Evolutionary conservation across 1,140 invertebrate species (phyloP), one percentile per base, ranked within the genome.

Genomic region (Rhyacophila brunnea): DNA sequence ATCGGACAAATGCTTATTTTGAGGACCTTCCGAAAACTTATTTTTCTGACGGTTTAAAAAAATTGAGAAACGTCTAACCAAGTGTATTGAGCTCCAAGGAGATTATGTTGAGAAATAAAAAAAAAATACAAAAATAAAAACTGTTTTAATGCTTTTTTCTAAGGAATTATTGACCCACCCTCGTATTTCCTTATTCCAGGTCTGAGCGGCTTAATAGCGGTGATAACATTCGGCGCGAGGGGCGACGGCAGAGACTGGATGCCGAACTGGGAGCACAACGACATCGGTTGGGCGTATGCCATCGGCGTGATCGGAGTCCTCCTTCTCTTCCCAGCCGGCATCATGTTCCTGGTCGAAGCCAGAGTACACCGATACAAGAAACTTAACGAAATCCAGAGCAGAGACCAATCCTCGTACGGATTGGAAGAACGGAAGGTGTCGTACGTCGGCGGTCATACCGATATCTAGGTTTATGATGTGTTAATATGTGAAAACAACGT

Each of bases 241-340:
- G 95, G 93, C 9, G 93, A 97, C 75, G 87, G 91, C 1, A 78
- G 95, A 18, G 90, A 93, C 68, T 98, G 95, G 95, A 95, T 98
- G 91, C 95, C 95, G 0, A 86, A 95, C 68, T 96, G 94, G 84
- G 92, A 97, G 67, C 91, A 95, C 68, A 98, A 98, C 76, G 88
- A 93, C 69, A 83, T 97, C n/a, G 88, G 93, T 2, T 98, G 94
- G 94, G 93, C 93, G 1, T 98, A 87, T 78, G 95, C 90, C 4
- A 74, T 97, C 14, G 93, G 85, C 34, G 88, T 90, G 7, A 75
- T 95, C 13, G 92, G 92, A 15, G 84, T 86, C 3, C 79, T 92
- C 11, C 76, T 87, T 15, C 73, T 91, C 9, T 80, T 91, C 19
- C 84, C 90, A 18, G 82, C 86, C 19, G 90, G 91, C 10, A 82